Evolutionary conservation across 1,140 invertebrate genomes (phyloP), one percentile per base, ranked within the genome.

Genomic region (Drosophila orosa): DNA sequence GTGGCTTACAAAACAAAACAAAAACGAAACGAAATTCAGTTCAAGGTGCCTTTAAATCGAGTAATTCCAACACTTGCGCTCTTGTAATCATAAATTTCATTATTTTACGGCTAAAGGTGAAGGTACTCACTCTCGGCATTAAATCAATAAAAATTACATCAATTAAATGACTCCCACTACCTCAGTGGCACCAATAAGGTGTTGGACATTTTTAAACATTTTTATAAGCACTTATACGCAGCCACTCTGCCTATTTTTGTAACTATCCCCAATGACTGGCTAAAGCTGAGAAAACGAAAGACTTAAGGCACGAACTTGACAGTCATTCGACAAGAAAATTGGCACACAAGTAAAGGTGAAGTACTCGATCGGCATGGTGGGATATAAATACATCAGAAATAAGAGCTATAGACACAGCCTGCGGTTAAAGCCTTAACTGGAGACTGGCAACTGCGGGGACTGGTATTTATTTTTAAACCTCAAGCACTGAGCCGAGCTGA

Each of bases 301-400:
- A 74, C 71, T 74, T 73, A 73, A 60, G 67, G 31, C 77, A 84
- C 80, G 66, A 84, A 84, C 80, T 85, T 85, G 80, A 76, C 61
- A 83, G 80, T 83, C 80, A 83, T 61, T 78, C 58, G 37, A 65
- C 78, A 74, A 40, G 48, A 69, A 77, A 60, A 71, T 71, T 71
- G 67, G 50, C 55, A 61, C 68, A 58, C 42, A 65, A 66, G 71
- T 57, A 60, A 56, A 69, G 44, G 54, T 42, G 35, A 37, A 47
- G 37, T 37, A 17, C 44, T 48, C 27, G 37, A 13, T 31, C 27
- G 31, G 19, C 25, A 3, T 24, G n/a, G n/a, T 17, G 65, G 42
- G 61, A 27, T 71, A 71, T 48, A 71, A 71, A 71, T 71, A 71
- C 67, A 71, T 57, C 63, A 47, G 67, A 57, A 47, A 71, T 37